Evolutionary conservation across 2,113 vertebrate genomes (phyloP).

Genomic region (Pluvianellus socialis): DNA sequence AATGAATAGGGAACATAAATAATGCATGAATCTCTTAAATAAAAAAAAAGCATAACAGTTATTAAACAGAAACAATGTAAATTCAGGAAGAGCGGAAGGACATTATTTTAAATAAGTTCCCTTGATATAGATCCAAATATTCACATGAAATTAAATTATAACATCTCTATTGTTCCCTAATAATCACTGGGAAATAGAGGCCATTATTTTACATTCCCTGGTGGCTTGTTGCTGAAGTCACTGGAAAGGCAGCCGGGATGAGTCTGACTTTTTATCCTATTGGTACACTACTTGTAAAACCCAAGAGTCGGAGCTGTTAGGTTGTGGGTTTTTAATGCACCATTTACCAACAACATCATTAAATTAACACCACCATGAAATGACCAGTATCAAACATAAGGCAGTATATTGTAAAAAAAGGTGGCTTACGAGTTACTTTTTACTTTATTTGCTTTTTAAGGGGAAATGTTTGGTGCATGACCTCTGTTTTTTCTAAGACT

Average conservation of each 20-base stretch:
- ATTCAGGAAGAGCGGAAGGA: background rate
- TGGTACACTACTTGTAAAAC: background rate
- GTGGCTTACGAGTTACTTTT: background rate
- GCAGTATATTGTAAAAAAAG: background rate
- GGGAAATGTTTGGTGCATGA: background rate
- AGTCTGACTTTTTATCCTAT: background rate
- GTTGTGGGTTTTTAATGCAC: background rate
- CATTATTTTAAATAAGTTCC: background rate
- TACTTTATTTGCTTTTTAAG: background rate
- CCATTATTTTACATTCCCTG: background rate
- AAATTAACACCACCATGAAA: background rate
- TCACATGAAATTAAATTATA: slow-evolving; percentile 1
- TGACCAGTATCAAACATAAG: background rate
- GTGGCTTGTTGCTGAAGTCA: background rate
- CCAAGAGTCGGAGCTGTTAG: background rate
- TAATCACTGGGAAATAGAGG: background rate
- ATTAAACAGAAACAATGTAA: background rate
- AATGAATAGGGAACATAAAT: background rate
- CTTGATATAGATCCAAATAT: background rate
- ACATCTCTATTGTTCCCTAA: background rate
- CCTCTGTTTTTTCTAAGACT: background rate
- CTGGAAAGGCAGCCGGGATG: background rate
- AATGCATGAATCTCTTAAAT: background rate
- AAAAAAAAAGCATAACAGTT: background rate
- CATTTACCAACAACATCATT: background rate